Evolutionary conservation across 2,888 invertebrate species (phyloP).

Genomic region (Perizoma flavofasciatum): DNA sequence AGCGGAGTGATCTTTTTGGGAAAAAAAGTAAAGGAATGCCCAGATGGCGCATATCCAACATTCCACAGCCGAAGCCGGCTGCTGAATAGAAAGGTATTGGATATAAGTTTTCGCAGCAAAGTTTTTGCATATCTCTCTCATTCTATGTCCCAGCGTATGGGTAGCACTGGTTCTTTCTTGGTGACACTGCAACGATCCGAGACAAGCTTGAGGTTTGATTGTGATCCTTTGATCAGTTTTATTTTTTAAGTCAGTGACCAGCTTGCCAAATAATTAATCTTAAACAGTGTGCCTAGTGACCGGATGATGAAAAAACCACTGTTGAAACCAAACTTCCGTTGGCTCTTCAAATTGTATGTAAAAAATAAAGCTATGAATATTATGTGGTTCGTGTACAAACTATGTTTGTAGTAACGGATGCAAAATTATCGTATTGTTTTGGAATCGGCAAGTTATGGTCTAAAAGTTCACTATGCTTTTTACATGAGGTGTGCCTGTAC

Average conservation of each 20-base stretch:
- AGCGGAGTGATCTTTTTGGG: slow-evolving; percentile 60
- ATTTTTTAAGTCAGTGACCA: no score
- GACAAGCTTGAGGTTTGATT: no score
- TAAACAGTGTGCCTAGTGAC: no score
- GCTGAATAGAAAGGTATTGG: slow-evolving; percentile 49
- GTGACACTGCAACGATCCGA: neutral
- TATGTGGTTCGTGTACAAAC: no score
- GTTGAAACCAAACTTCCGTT: no score
- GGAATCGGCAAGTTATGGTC: neutral
- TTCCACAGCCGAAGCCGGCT: slow-evolving; percentile 55
- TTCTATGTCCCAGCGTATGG: neutral
- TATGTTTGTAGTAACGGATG: no score
- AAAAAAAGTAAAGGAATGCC: slow-evolving; percentile 73
- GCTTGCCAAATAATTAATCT: no score
- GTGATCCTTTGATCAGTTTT: no score
- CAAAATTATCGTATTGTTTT: no score
- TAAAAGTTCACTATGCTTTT: neutral
- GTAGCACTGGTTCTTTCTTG: neutral
- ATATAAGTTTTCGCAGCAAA: slow-evolving; percentile 26
- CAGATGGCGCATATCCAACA: slow-evolving; percentile 79
- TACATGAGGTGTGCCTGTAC: neutral
- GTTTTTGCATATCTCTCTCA: slow-evolving; percentile 16
- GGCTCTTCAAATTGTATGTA: no score
- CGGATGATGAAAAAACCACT: no score
- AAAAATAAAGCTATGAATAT: no score